Base-by-base conservation (phyloP, 2,113 vertebrate species). In the Anoplopoma fimbria region DNA sequence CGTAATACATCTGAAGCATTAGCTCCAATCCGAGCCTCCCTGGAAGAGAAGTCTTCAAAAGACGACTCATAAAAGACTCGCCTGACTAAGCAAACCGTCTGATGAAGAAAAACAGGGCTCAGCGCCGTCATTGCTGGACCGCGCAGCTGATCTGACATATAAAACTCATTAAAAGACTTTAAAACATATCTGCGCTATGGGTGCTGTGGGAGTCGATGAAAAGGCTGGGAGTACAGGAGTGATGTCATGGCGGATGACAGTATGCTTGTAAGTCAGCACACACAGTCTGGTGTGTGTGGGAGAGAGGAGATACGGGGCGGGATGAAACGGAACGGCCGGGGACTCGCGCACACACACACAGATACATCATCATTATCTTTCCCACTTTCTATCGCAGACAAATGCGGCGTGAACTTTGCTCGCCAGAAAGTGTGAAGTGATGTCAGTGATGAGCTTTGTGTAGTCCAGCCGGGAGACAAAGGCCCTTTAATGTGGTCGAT, bases 401-500 rank as follows among this genome's bases (percentile, higher is more conserved):
- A 92, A 87, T 49, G 29, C 67, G 25, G 89, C n/a, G 83, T 93
- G 93, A 95, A 96, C 94, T 95, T 94, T 90, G 92, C 89, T 93
- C 89, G 38, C 45, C 73, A n/a, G 13, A 29, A 90, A 93, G 95
- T 94, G 94, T 94, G 93, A 95, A 95, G 93, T 94, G 94, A 93
- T 95, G 91, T 95, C 93, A 92, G 92, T 68, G 89, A 92, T 89
- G 87, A 81, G 78, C 83, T 70, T 85, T 87, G 90, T 92, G 92
- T 78, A 45, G 83, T 82, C 82, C 79, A 77, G 71, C 83, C 85
- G 80, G 78, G 75, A 93, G 86, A 94, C 89, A 91, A 92, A 91
- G 89, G 85, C 81, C 69, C 91, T 91, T 94, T 93, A 94, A 94
- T 89, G 88, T 85, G 83, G 70, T 75, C 75, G 65, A 86, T 92